Evolutionary conservation across 1,140 invertebrate genomes (phyloP), one percentile per base, ranked within the genome.

Genomic region (Bombus ignitus): DNA sequence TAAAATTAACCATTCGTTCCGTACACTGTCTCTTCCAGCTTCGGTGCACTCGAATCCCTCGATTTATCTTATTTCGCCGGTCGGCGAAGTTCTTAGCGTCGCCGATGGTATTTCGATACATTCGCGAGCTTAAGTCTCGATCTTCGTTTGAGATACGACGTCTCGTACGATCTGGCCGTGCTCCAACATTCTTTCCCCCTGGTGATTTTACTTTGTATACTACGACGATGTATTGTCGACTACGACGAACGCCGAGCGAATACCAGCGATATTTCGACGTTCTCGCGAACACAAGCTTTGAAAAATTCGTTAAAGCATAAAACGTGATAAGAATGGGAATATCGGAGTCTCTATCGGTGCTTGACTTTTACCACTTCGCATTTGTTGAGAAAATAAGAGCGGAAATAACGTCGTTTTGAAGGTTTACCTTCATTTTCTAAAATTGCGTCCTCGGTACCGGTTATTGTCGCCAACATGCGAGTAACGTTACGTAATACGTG

Each of bases 1-100:
- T 80, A 74, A 81, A 85, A 85, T 85, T 78, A 53, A 15, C 44
- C 59, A 71, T 81, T 65, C 78, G 70, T 85, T 85, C 44, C 57
- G 35, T 73, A 25, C 39, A 25, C 37, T 44, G 53, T 71, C 35
- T 73, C 25, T 72, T 13, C 10, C 35, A 28, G 15, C 39, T 44
- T 13, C n/a, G n/a, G 39, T 12, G n/a, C 28, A 25, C 47, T 32
- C 42, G 28, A 53, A 76, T 72, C 76, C 47, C 3, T 37, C 53
- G 66, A 79, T 84, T 84, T 72, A 84, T 84, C 75, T 39, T 37
- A 65, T 39, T 39, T 37, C n/a, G 39, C 6, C 28, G 6, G 18
- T 18, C 32, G 65, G 10, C 83, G n/a, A 4, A 32, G 13, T 66
- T 66, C 37, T n/a, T 28, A 44, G 65, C 75, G 59, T 35, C 5